Evolutionary conservation across 1,140 invertebrate species (phyloP).

Genomic region (Calephelis virginiensis): DNA sequence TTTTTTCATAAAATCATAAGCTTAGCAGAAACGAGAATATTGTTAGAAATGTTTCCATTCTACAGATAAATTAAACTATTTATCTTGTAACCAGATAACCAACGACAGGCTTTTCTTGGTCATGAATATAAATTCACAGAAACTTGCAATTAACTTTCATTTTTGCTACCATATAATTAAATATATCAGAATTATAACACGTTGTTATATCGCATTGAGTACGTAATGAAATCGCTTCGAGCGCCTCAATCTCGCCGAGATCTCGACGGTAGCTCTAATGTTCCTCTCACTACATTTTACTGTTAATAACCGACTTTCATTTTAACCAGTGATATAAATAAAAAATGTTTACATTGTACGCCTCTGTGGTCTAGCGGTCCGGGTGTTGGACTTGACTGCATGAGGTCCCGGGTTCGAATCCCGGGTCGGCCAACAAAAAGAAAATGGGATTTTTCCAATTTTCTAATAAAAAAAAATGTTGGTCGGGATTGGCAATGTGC

Average conservation of each 20-base stretch:
- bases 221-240: slow-evolving; percentile 30
- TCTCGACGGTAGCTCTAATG: slow-evolving; percentile 27
- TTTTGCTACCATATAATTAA: slow-evolving; percentile 24
- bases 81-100: not conserved
- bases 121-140: slow-evolving; percentile 17
- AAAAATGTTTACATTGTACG: not conserved
- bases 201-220: slow-evolving; percentile 22
- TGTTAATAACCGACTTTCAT: slow-evolving; percentile 31
- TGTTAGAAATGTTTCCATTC: not conserved
- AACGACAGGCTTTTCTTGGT: slow-evolving; percentile 12
- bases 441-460: too few relatives aligned
- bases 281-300: slow-evolving; percentile 33
- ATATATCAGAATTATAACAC: slow-evolving; percentile 25
- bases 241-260: slow-evolving; percentile 27
- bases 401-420: too few relatives aligned
- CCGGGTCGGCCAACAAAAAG: too few relatives aligned
- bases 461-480: too few relatives aligned
- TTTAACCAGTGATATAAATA: slow-evolving; percentile 24
- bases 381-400: too few relatives aligned
- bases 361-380: too few relatives aligned
- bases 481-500: too few relatives aligned
- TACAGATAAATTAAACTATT: not conserved
- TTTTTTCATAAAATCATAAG: too few relatives aligned
- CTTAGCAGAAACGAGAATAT: too few relatives aligned
- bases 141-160: slow-evolving; percentile 24